Base-by-base conservation (phyloP, 1,140 invertebrate species). In the Aporrectodea caliginosa region DNA sequence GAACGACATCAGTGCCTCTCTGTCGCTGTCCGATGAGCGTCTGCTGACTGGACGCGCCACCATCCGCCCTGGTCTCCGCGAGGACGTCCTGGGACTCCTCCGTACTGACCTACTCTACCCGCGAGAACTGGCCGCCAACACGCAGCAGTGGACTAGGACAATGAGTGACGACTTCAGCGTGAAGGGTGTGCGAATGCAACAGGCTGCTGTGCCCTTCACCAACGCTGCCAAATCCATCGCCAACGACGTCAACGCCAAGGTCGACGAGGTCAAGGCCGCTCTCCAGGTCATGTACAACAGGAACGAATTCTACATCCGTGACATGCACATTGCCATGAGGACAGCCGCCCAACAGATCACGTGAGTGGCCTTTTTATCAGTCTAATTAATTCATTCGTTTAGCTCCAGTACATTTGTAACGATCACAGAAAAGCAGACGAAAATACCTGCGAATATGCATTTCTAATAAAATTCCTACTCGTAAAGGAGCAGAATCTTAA, bases 291-390 rank as follows among this genome's bases (percentile, higher is more conserved):
- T 84, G 82, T 84, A 84, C 81, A 34, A 76, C 1, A 82, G 35
- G 14, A 84, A 85, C 69, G 84, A 84, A 69, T 84, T 85, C 77
- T 83, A 83, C 77, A 79, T 84, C 32, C 80, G 81, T 34, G 82
- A 83, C 77, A 75, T 84, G 0, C 34, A 79, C 30, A 75, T 32
- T n/a, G 33, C 33, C 43, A 33, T 77, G 33, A 73, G 80, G 14
- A 73, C 2, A 27, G 70, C 70, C 27, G 30, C 12, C 12, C 2
- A 72, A 14, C 30, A 31, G 70, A 72, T 31, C 12, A n/a, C n/a
- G 70, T 72, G 27, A 72, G 70, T 72, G n/a, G n/a, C n/a, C n/a
- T n/a, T n/a, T n/a, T n/a, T n/a, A n/a, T n/a, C n/a, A n/a, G n/a
- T n/a, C n/a, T n/a, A n/a, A n/a, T n/a, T n/a, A n/a, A n/a, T n/a